Evolutionary conservation across 1,140 invertebrate species (phyloP).

Genomic region (Dendrolimus punctatus): DNA sequence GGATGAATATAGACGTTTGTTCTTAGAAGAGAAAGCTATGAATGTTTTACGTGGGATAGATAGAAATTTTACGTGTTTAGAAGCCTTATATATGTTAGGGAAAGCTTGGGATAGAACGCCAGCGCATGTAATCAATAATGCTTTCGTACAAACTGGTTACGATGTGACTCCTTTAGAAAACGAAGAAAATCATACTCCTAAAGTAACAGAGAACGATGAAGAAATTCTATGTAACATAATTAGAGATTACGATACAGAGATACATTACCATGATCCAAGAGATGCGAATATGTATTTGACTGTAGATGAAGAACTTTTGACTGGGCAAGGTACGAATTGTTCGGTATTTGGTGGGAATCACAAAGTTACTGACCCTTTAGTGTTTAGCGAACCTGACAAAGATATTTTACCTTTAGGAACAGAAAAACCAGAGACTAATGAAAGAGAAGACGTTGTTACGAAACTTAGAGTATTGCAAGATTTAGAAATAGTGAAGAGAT

Average conservation of each 20-base stretch:
- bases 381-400: constrained; percentile 10
- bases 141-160: constrained; percentile 18
- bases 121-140: constrained; percentile 11
- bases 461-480: constrained; percentile 19
- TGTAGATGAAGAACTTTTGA: constrained; percentile 25
- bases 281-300: constrained; percentile 24
- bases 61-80: constrained; percentile 21
- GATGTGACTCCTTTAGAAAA: constrained; percentile 13
- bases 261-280: constrained; percentile 16
- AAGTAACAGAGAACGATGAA: constrained; percentile 18
- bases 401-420: constrained; percentile 17
- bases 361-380: constrained; percentile 12
- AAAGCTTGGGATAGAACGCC: constrained; percentile 22
- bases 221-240: constrained; percentile 17
- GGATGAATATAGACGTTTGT: constrained; percentile 19
- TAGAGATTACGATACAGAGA: constrained; percentile 21
- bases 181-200: constrained; percentile 3
- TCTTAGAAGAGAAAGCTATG: constrained; percentile 19
- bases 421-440: constrained; percentile 12
- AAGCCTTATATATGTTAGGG: constrained; percentile 19
- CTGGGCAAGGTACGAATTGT: constrained; percentile 21
- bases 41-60: constrained; percentile 21
- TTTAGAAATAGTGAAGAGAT: constrained; percentile 19
- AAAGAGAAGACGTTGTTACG: constrained; percentile 14
- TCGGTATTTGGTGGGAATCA: constrained; percentile 29